Evolutionary conservation across 1,140 invertebrate genomes (phyloP).

Genomic region (Leptinotarsa undecemlineata): DNA sequence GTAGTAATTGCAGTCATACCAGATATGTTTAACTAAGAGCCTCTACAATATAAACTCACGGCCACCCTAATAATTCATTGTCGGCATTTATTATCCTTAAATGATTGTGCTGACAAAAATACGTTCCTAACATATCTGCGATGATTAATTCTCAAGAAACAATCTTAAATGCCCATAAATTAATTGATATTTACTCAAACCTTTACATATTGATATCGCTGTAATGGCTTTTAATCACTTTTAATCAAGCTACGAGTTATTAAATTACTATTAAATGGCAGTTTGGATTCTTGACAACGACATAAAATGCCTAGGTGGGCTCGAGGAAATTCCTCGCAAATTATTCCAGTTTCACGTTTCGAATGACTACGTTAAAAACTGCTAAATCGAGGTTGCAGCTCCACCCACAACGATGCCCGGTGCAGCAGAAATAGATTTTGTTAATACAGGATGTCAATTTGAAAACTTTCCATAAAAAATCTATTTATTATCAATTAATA

Average conservation of each 20-base stretch:
- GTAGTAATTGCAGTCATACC: too few species aligned
- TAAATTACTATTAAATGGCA: constrained; percentile 27
- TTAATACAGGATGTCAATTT: too few species aligned
- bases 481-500: too few species aligned
- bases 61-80: not conserved
- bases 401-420: not conserved
- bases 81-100: constrained; percentile 18
- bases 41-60: not conserved
- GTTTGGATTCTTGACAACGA: constrained; percentile 6
- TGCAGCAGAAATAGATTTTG: not conserved
- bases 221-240: constrained; percentile 24
- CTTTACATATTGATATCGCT: constrained; percentile 28
- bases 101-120: constrained; percentile 10
- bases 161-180: constrained; percentile 26
- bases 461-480: too few species aligned
- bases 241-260: constrained; percentile 27
- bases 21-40: too few species aligned
- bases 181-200: constrained; percentile 24
- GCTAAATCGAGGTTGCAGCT: not conserved
- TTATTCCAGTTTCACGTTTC: constrained; percentile 9
- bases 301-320: constrained; percentile 25
- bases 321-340: constrained; percentile 16
- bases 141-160: constrained; percentile 17
- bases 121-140: not conserved
- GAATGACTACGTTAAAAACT: not conserved